phyloP scores from a whole-genome alignment of 2,888 invertebrate genomes.

The Geophilus truncorum region DNA sequence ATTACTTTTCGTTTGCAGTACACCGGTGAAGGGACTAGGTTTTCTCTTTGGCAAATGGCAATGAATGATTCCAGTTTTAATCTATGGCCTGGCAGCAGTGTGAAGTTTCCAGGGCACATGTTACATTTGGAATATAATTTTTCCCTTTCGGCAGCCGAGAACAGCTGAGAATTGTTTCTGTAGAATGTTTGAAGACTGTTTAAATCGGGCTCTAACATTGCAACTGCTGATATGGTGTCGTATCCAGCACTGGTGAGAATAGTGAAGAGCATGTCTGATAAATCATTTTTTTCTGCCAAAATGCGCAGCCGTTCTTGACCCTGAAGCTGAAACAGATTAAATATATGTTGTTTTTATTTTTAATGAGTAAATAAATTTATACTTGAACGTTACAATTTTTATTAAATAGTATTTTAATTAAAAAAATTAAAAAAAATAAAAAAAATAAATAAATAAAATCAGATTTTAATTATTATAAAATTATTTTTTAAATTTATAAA shows the following conservation, averaged over 20 bases:
- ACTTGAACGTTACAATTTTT: too few relatives aligned
- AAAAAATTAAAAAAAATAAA: background rate
- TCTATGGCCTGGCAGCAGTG: background rate
- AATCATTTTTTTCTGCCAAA: background rate
- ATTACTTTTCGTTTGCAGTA: background rate
- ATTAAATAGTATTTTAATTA: background rate
- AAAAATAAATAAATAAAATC: background rate
- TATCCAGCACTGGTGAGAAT: background rate
- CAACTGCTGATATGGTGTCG: background rate
- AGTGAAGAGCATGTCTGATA: background rate
- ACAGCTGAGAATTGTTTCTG: background rate
- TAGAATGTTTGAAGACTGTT: background rate
- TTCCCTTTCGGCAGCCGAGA: background rate
- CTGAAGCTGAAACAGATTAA: background rate
- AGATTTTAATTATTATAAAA: background rate
- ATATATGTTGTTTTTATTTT: too few relatives aligned
- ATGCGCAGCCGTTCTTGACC: background rate
- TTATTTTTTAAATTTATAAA: background rate
- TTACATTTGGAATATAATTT: background rate
- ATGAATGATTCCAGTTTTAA: background rate
- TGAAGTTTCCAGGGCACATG: background rate
- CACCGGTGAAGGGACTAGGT: background rate
- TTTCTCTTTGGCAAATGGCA: background rate
- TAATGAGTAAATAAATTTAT: too few relatives aligned
- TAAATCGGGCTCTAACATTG: background rate